Evolutionary conservation across 2,113 vertebrate species (phyloP).

Genomic region (Bambusicola thoracicus): DNA sequence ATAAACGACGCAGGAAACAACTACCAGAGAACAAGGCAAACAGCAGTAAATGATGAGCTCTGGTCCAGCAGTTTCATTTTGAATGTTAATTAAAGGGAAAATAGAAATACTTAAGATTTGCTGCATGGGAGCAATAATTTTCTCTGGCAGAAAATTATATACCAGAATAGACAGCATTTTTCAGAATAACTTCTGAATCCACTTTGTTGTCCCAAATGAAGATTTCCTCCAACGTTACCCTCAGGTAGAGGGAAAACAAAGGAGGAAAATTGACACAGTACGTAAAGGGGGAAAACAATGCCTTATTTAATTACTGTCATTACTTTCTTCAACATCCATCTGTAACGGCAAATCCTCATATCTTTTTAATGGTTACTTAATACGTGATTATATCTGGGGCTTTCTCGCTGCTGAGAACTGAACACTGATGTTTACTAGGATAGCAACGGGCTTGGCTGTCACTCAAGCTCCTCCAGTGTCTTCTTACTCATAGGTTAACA

Average conservation of each 20-base stretch:
- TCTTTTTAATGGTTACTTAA: slow-evolving; percentile 66
- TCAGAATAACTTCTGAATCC: background rate
- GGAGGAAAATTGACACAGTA: background rate
- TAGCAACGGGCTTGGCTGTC: slow-evolving; percentile 61
- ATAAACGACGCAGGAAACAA: background rate
- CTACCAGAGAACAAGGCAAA: background rate
- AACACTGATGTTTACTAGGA: slow-evolving; percentile 61
- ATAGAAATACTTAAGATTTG: background rate
- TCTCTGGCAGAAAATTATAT: background rate
- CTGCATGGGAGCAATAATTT: background rate
- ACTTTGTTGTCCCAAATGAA: background rate
- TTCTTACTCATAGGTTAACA: slow-evolving; percentile 62
- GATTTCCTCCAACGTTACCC: background rate
- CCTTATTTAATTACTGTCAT: slow-evolving; percentile 34
- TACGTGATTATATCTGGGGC: slow-evolving; percentile 39
- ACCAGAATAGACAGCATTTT: background rate
- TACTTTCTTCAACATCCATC: slow-evolving; percentile 59
- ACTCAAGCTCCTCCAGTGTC: slow-evolving; percentile 61
- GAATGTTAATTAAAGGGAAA: background rate
- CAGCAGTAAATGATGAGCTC: background rate
- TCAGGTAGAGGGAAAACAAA: background rate
- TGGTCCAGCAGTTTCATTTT: background rate
- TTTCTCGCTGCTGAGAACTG: slow-evolving; percentile 50
- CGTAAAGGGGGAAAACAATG: background rate
- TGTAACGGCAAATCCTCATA: slow-evolving; percentile 59